Evolutionary conservation across 1,140 invertebrate species (phyloP).

Genomic region (Chrysomallon squamiferum): DNA sequence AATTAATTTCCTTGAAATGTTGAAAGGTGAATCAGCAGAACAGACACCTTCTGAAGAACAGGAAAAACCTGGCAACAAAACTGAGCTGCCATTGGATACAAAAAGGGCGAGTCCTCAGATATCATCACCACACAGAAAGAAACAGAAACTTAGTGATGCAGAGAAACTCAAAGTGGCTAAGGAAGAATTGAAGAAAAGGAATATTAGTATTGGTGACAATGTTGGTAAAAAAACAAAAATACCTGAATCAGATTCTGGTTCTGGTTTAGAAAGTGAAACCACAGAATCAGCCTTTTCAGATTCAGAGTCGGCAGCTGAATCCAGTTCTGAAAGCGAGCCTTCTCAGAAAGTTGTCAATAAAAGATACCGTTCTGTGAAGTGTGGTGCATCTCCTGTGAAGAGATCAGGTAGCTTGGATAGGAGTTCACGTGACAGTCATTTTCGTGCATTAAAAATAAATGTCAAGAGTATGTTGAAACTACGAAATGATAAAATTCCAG

Average conservation of each 20-base stretch:
- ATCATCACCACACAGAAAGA: background rate
- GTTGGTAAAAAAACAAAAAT: background rate
- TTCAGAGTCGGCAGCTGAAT: background rate
- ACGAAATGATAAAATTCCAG: background rate
- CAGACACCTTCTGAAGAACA: conserved; percentile 13
- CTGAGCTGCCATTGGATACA: background rate
- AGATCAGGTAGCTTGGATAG: background rate
- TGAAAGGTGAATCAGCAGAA: conserved; percentile 42
- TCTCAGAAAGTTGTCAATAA: background rate
- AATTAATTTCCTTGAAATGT: conserved; percentile 54
- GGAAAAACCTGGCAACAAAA: conserved; percentile 3
- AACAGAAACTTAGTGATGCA: background rate
- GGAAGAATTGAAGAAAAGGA: conserved; percentile 3
- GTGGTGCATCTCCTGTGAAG: background rate
- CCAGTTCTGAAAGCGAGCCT: background rate
- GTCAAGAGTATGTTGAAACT: conserved; percentile 24
- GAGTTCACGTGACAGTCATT: conserved; percentile 17
- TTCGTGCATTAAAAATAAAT: conserved; percentile 41
- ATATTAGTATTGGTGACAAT: background rate
- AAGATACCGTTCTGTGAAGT: background rate
- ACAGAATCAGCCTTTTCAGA: background rate
- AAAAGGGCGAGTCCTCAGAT: background rate
- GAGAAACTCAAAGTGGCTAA: conserved; percentile 5
- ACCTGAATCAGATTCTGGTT: background rate
- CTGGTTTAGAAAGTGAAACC: background rate